These are phyloP conservation scores for Nephrotoma appendiculata DNA, from an alignment of 2,888 invertebrate species.

Conservation along the genomic window DNA sequence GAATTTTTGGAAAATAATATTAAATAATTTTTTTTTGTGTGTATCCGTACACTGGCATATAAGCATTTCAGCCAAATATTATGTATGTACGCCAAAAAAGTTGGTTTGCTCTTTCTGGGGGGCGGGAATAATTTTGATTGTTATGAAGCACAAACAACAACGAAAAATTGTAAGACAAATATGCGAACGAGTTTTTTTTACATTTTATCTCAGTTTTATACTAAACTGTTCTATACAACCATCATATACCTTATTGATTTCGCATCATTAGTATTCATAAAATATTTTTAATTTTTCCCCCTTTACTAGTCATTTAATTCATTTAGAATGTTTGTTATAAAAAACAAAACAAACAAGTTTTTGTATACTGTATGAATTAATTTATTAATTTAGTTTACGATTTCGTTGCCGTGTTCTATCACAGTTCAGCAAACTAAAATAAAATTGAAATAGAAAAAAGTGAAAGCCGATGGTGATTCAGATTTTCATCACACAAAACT, in stretches of 20 bases:
- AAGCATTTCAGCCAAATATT: not conserved
- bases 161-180: not conserved
- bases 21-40: not conserved
- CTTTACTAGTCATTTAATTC: not conserved
- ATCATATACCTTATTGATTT: not conserved
- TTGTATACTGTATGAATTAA: not conserved
- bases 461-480: too few relatives aligned
- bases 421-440: not conserved
- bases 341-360: too few relatives aligned
- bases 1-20: not conserved
- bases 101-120: not conserved
- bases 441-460: not conserved
- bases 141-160: not conserved
- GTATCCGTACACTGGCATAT: not conserved
- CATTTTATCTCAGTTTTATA: not conserved
- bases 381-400: not conserved
- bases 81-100: not conserved
- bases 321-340: not conserved
- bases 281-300: not conserved
- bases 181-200: not conserved
- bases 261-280: not conserved
- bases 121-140: not conserved
- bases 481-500: too few relatives aligned
- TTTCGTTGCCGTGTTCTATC: not conserved
- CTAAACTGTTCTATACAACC: not conserved